These are phyloP conservation scores for Takifugu bimaculatus DNA, from an alignment of 2,113 vertebrate genomes.

Conservation along the genomic window DNA sequence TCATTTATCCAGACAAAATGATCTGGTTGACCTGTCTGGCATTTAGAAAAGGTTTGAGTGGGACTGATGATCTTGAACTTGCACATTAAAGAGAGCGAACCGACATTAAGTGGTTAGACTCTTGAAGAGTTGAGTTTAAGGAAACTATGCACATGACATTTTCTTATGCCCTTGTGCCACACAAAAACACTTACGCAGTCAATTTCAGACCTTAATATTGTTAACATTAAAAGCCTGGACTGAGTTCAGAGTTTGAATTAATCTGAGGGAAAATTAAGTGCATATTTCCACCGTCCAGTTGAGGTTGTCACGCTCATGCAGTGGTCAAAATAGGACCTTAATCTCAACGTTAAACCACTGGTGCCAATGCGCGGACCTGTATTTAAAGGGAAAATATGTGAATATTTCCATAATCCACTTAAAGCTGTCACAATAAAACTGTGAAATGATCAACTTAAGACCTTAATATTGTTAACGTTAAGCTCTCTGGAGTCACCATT, in stretches of 20 bases:
- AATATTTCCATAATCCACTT: constrained; percentile 52
- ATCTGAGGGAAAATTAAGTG: constrained; percentile 33
- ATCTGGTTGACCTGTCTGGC: constrained; percentile 18
- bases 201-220: constrained; percentile 36
- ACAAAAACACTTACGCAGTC: constrained; percentile 50
- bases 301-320: constrained; percentile 15
- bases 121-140: constrained; percentile 29
- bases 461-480: constrained; percentile 49
- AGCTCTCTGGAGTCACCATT: constrained; percentile 19
- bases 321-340: constrained; percentile 45
- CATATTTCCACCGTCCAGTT: constrained; percentile 41
- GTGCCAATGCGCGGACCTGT: constrained; percentile 21
- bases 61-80: constrained; percentile 24
- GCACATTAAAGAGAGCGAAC: constrained; percentile 24
- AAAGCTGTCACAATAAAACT: constrained; percentile 62
- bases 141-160: constrained; percentile 46
- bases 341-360: constrained; percentile 39
- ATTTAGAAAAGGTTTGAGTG: constrained; percentile 28
- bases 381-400: constrained; percentile 40
- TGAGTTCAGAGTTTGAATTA: constrained; percentile 8
- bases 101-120: constrained; percentile 14
- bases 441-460: constrained; percentile 48
- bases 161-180: constrained; percentile 30
- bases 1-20: background rate
- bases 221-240: constrained; percentile 43